Percentiles rank a stretch among this genome's conserved stretches.
These are phyloP conservation scores for Lomographa bimaculata DNA, from an alignment of 2,888 invertebrate species.

Conservation along the genomic window DNA sequence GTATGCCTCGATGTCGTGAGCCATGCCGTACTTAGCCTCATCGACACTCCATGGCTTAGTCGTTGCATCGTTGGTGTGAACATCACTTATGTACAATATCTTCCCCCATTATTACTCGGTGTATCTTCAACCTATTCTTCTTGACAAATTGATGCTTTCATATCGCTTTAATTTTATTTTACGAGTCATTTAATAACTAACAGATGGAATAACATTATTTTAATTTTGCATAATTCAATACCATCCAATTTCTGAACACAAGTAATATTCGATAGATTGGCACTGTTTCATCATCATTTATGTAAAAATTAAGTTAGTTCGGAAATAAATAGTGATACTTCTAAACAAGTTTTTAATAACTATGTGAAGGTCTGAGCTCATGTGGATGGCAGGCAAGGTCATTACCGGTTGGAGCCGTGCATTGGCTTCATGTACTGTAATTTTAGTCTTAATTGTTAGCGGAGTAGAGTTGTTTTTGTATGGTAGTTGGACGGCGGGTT, in stretches of 20 bases:
- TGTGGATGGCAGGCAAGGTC: constrained; percentile 65
- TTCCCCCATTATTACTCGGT: constrained; percentile 57
- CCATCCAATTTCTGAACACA: constrained; percentile 45
- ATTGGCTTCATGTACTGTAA: constrained; percentile 18
- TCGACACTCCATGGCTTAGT: constrained; percentile 76
- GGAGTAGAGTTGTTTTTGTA: constrained; percentile 48
- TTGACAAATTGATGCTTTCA: constrained; percentile 54
- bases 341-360: constrained; percentile 40
- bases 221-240: constrained; percentile 57
- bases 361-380: constrained; percentile 57
- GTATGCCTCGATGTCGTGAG: constrained; percentile 70
- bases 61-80: constrained; percentile 72
- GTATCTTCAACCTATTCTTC: constrained; percentile 63
- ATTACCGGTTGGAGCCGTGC: constrained; percentile 46
- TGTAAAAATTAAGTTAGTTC: constrained; percentile 26
- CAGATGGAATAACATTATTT: constrained; percentile 50
- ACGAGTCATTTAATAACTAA: constrained; percentile 65
- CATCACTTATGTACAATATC: constrained; percentile 43
- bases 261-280: constrained; percentile 58
- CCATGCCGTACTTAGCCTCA: constrained; percentile 70
- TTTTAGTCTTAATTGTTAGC: constrained; percentile 37
- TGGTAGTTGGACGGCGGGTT: constrained; percentile 36
- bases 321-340: constrained; percentile 25
- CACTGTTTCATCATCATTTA: constrained; percentile 56
- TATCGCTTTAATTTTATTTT: constrained; percentile 42